A percentile compares a stretch with the other conserved stretches of the same genome.
phyloP scores from a whole-genome alignment of 2,113 vertebrate genomes.

The Malurus melanocephalus region DNA sequence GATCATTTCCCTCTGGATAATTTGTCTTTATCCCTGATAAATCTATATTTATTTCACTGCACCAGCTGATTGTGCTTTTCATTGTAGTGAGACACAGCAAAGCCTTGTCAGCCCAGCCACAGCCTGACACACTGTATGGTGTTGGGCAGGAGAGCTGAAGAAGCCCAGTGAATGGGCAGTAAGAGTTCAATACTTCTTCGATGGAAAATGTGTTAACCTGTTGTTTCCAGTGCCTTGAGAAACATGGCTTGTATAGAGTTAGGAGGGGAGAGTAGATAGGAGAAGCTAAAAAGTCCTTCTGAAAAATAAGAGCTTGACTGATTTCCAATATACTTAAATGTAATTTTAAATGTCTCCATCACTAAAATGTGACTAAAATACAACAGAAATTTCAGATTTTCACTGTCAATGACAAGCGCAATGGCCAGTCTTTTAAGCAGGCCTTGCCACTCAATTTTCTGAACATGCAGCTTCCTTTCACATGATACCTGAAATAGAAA shows the following conservation, averaged over 20 bases:
- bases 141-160: not conserved
- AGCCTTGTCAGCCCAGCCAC: not conserved
- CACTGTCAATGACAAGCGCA: not conserved
- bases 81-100: constrained; percentile 6
- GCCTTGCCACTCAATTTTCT: not conserved
- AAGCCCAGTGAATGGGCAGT: not conserved
- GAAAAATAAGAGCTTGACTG: not conserved
- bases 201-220: not conserved
- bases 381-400: not conserved
- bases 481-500: not conserved
- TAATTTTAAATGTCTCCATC: not conserved
- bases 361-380: not conserved
- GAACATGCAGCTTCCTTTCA: not conserved
- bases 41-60: not conserved
- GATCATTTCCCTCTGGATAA: constrained; percentile 18
- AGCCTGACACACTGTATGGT: not conserved
- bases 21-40: constrained; percentile 49
- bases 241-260: not conserved
- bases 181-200: not conserved
- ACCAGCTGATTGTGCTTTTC: constrained; percentile 22
- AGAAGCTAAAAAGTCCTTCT: not conserved
- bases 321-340: not conserved
- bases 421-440: not conserved
- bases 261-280: not conserved
- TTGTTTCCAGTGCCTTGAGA: not conserved